Percentiles rank a stretch among this genome's conserved stretches.
Evolutionary conservation across 2,113 vertebrate species (phyloP).

Genomic region (Xenopus borealis): DNA sequence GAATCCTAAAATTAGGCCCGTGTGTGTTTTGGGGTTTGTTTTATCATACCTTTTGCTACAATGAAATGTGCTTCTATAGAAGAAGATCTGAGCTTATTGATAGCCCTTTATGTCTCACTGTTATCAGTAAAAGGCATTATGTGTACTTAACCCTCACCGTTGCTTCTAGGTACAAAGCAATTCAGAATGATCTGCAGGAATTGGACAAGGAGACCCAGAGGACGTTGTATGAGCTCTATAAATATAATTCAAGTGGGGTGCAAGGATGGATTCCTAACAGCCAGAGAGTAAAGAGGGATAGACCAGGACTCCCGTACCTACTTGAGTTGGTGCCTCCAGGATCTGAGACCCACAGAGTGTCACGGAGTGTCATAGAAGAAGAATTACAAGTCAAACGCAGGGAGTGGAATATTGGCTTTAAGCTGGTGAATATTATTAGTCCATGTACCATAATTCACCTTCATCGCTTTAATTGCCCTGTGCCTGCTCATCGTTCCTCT

Average conservation of each 20-base stretch:
- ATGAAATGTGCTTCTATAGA: too few relatives aligned
- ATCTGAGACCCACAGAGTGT: constrained; percentile 24
- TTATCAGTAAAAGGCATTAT: too few relatives aligned
- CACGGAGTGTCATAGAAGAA: constrained; percentile 52
- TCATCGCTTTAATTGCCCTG: too few relatives aligned
- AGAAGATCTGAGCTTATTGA: too few relatives aligned
- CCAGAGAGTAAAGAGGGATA: neutral
- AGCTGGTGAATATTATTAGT: constrained; percentile 59
- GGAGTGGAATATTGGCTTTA: constrained; percentile 70
- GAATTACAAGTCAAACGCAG: constrained; percentile 60
- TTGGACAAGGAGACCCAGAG: constrained; percentile 66
- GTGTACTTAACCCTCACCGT: too few relatives aligned
- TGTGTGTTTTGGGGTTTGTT: too few relatives aligned
- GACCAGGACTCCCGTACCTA: neutral
- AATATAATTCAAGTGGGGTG: constrained; percentile 60
- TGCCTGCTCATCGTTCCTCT: too few relatives aligned
- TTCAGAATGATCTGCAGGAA: constrained; percentile 62
- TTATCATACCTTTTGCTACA: too few relatives aligned
- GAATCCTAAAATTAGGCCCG: too few relatives aligned
- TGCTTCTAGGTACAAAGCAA: constrained; percentile 58
- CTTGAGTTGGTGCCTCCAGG: constrained; percentile 48
- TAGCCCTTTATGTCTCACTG: too few relatives aligned
- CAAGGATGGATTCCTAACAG: neutral
- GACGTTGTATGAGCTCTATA: constrained; percentile 65
- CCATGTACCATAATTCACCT: too few relatives aligned